phyloP scores from a whole-genome alignment of 2,113 vertebrate species.

The Muntiacus muntjak region DNA sequence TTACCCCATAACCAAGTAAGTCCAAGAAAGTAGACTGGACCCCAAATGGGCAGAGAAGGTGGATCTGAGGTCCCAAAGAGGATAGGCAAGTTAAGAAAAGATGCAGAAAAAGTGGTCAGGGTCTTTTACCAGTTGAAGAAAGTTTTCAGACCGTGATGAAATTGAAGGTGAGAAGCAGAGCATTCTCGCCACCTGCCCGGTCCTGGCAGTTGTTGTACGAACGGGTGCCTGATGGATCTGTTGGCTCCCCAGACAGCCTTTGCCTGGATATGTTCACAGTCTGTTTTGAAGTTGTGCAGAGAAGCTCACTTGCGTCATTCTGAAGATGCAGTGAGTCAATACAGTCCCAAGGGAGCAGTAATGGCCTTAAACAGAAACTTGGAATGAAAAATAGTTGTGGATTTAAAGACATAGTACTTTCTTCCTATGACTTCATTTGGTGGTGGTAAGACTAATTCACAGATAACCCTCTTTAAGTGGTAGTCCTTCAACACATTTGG shows the following conservation, averaged over 20 bases:
- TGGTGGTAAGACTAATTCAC: not conserved
- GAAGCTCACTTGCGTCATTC: constrained; percentile 79
- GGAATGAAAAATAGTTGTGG: constrained; percentile 58
- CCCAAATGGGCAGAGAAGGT: not conserved
- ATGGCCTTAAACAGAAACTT: constrained; percentile 77
- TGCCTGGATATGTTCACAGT: constrained; percentile 67
- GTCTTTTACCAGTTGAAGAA: not conserved
- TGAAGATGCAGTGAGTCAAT: constrained; percentile 79
- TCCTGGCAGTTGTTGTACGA: not conserved
- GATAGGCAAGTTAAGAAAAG: not conserved
- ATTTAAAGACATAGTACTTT: constrained; percentile 80
- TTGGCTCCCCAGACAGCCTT: constrained; percentile 46
- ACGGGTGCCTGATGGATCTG: constrained; percentile 11
- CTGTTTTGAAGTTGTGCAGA: constrained; percentile 78
- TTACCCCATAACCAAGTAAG: not conserved
- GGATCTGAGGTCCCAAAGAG: not conserved
- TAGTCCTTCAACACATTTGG: not conserved
- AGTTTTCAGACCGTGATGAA: not conserved
- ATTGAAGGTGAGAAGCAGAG: not conserved
- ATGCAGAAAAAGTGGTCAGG: not conserved
- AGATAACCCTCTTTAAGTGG: not conserved
- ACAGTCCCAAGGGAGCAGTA: constrained; percentile 77
- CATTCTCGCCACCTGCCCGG: accelerated
- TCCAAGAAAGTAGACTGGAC: not conserved
- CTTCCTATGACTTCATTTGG: constrained; percentile 32